Percentiles rank a stretch among this genome's conserved stretches.
Conservation (phyloP, 2,888 invertebrate genomes). For the Mesopsocus fuscifrons region DNA sequence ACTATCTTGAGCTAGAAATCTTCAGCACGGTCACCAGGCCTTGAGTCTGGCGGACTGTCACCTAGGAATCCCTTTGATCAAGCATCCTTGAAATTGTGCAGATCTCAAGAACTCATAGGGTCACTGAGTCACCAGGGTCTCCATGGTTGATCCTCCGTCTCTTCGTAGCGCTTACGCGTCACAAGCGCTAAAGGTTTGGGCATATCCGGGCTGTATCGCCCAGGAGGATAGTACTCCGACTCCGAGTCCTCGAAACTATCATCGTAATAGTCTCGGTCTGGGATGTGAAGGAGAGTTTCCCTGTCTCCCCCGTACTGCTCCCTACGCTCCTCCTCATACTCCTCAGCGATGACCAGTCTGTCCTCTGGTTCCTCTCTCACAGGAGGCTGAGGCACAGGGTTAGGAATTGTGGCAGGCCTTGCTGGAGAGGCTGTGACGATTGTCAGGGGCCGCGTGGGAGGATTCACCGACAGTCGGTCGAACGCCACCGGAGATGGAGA, state of each 20-base stretch:
- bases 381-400: background rate
- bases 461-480: slow-evolving; percentile 5
- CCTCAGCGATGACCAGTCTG: background rate
- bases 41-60: too few species aligned
- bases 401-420: background rate
- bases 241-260: slow-evolving; percentile 1
- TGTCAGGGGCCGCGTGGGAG: background rate
- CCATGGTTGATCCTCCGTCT: slow-evolving; percentile 2
- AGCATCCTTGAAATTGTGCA: too few species aligned
- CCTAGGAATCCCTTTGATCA: too few species aligned
- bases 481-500: slow-evolving; percentile 30
- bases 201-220: slow-evolving; percentile 4
- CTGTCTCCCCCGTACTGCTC: background rate
- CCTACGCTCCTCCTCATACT: background rate
- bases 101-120: too few species aligned
- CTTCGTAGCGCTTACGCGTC: slow-evolving; percentile 1
- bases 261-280: slow-evolving; percentile 4
- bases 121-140: slow-evolving; percentile 6
- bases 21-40: too few species aligned
- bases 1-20: too few species aligned
- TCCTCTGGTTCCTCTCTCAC: slow-evolving; percentile 2
- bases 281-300: slow-evolving; percentile 6
- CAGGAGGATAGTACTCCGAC: background rate
- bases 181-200: slow-evolving; percentile 1
- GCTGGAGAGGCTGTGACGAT: background rate